Base-by-base conservation (phyloP, 1,140 invertebrate species). In the Drosophila bifasciata region DNA sequence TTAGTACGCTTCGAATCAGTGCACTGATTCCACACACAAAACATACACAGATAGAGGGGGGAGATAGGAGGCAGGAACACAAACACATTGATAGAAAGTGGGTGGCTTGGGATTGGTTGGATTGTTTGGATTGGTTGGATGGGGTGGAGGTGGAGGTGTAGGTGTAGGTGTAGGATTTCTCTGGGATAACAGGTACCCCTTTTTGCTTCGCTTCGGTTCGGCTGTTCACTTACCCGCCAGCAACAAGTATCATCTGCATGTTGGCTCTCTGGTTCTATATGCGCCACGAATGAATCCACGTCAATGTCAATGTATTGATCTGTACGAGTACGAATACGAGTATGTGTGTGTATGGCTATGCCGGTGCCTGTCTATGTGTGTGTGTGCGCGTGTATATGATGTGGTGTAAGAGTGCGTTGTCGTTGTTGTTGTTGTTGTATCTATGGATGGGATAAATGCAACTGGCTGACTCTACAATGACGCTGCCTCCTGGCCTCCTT, bases 171-270 rank as follows among this genome's bases (percentile, higher is more conserved):
- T 60, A 13, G 41, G 39, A n/a, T 51, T 56, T n/a, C n/a, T n/a
- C n/a, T n/a, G n/a, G n/a, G n/a, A n/a, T n/a, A n/a, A n/a, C 13
- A 4, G 39, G 36, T 1, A 46, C 11, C 9, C 15, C n/a, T n/a
- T n/a, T n/a, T n/a, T n/a, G n/a, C n/a, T n/a, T n/a, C n/a, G n/a
- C n/a, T 19, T 16, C n/a, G 66, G 39, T 45, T 41, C 57, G 72
- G 55, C 49, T 59, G 49, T 60, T 69, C 41, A 91, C 90, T 91
- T 90, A 91, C 90, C 90, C 90, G 85, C 90, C 90, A 89, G 90
- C 90, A 90, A 91, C 90, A 89, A 91, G 88, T 79, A 91, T 91
- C 90, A 91, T 91, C 90, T 91, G 90, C 90, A 91, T 91, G 71
- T 84, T 75, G 49, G 49, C 21, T 51, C 21, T 51, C 48, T 51